Conservation (phyloP, 2,113 vertebrate genomes). For the Tenrec ecaudatus region DNA sequence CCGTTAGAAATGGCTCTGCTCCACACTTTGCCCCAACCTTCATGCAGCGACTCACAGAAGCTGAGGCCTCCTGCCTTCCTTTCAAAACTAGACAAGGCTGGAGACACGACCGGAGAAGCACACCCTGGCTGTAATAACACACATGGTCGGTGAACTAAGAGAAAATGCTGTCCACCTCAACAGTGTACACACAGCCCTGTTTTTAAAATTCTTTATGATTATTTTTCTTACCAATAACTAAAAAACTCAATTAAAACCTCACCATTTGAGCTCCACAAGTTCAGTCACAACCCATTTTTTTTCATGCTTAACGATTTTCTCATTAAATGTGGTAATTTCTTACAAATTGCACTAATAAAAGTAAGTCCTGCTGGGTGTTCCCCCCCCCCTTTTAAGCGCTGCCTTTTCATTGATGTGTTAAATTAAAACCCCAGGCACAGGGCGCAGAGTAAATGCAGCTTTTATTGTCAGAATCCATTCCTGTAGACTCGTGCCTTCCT, state of each 20-base stretch:
- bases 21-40: neutral
- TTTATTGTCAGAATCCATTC: slow-evolving; percentile 81
- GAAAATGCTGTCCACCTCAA: slow-evolving; percentile 61
- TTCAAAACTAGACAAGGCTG: neutral
- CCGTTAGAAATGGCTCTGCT: neutral
- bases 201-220: slow-evolving; percentile 21
- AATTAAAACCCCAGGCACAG: slow-evolving; percentile 90
- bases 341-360: slow-evolving; percentile 88
- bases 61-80: neutral
- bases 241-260: slow-evolving; percentile 84
- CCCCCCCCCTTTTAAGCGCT: slow-evolving; percentile 73
- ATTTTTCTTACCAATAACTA: slow-evolving; percentile 79
- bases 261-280: slow-evolving; percentile 82
- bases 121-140: neutral
- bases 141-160: slow-evolving; percentile 42
- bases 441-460: slow-evolving; percentile 77
- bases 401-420: slow-evolving; percentile 89
- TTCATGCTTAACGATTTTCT: slow-evolving; percentile 88
- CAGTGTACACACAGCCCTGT: slow-evolving; percentile 52
- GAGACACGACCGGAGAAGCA: neutral
- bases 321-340: slow-evolving; percentile 89
- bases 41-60: neutral
- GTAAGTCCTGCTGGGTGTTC: slow-evolving; percentile 84
- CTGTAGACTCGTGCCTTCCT: slow-evolving; percentile 66
- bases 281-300: slow-evolving; percentile 81